Evolutionary conservation across 2,797 vertebrate species (phyloP).

Genomic region (Falco concolor): DNA sequence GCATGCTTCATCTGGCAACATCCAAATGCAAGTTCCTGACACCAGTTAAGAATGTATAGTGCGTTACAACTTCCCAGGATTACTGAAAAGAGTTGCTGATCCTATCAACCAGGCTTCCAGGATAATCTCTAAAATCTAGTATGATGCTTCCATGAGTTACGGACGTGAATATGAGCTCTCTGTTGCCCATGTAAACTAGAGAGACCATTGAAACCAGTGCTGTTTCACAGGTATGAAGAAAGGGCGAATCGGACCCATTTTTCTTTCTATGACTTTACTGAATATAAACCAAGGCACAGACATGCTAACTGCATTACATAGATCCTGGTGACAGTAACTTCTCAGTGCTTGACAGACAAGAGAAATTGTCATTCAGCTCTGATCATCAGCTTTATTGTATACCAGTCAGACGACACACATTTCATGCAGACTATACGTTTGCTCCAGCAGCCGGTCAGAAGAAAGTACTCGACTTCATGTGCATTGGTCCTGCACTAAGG

Average conservation of each 20-base stretch:
- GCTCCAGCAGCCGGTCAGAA: background rate
- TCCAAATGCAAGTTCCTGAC: background rate
- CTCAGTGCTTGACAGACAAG: background rate
- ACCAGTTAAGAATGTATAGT: background rate
- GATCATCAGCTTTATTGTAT: constrained; percentile 65
- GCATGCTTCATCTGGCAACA: background rate
- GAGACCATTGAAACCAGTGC: background rate
- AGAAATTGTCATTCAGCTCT: constrained; percentile 6
- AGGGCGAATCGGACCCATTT: background rate
- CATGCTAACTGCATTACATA: background rate
- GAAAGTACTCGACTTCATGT: background rate
- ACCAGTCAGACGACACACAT: constrained; percentile 40
- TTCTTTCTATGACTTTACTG: constrained; percentile 24
- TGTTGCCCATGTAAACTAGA: background rate
- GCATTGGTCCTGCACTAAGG: constrained; percentile 36
- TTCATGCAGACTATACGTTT: constrained; percentile 67
- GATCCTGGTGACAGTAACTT: background rate
- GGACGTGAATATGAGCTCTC: background rate
- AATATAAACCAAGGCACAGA: constrained; percentile 19
- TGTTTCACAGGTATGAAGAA: background rate
- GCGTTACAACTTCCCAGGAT: background rate
- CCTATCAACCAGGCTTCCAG: background rate
- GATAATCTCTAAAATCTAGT: background rate
- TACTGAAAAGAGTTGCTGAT: background rate
- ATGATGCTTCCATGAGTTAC: background rate